Evolutionary conservation across 1,140 invertebrate species (phyloP), one percentile per base, ranked within the genome.

Genomic region (Lucilia sericata): DNA sequence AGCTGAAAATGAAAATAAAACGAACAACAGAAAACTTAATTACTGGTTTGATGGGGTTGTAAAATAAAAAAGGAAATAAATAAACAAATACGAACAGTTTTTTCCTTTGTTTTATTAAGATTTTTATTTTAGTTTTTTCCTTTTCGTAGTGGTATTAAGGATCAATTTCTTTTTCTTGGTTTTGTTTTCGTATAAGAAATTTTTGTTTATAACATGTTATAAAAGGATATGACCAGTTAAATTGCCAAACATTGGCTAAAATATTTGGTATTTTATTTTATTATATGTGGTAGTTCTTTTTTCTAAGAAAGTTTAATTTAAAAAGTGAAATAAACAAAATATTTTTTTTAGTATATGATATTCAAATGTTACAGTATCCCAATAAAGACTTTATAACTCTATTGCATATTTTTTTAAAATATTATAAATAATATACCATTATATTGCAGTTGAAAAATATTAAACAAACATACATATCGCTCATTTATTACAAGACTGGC

Each of bases 211-310:
- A 49, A 51, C 76, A 80, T 80, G 42, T 80, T 49, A 80, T 49
- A 78, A 78, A 80, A 49, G n/a, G 19, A 80, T 80, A 80, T 21
- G 76, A 80, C 76, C 42, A 80, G 76, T 80, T 80, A 80, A 49
- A 80, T 51, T 80, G 47, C n/a, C 76, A 51, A 80, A 80, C 25
- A 80, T 80, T 80, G 42, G 14, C 76, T 49, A 49, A 49, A 80
- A n/a, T 21, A 47, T 47, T 17, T 25, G 55, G 17, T 25, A 25
- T 70, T 70, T 19, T 4, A 21, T 70, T 70, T 70, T 12, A 19
- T 7, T 70, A 8, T 12, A n/a, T 17, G 5, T n/a, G n/a, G n/a
- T n/a, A n/a, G 14, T 9, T 70, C 0, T 21, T 21, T 70, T 70
- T 21, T 70, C 19, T 7, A 25, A 10, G 21, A 8, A 19, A 21